These are phyloP conservation scores for Endotricha flammealis DNA, from an alignment of 2,888 invertebrate genomes.

Conservation along the genomic window DNA sequence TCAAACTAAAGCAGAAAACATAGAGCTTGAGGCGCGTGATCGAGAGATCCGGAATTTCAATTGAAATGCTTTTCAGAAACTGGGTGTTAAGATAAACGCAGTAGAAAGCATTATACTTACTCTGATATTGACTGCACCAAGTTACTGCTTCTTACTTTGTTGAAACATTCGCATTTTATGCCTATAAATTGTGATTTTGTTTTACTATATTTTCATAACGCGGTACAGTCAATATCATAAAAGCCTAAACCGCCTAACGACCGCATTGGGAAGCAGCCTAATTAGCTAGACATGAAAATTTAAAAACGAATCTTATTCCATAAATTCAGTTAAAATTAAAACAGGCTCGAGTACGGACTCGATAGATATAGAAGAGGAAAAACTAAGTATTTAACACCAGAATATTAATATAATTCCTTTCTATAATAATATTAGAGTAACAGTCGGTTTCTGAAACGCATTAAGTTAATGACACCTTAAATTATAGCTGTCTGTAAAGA, in stretches of 20 bases:
- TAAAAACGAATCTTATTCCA: conserved; percentile 10
- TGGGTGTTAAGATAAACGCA: too few species aligned
- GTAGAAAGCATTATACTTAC: too few species aligned
- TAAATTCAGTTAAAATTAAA: conserved; percentile 3
- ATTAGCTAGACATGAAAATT: conserved; percentile 19
- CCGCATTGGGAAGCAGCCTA: conserved; percentile 18
- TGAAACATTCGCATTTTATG: neutral
- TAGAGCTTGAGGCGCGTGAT: too few species aligned
- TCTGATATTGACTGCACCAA: neutral
- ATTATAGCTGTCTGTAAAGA: too few species aligned
- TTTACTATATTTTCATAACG: neutral
- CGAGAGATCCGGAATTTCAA: too few species aligned
- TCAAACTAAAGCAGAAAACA: too few species aligned
- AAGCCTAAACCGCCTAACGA: conserved; percentile 16
- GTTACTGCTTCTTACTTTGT: neutral
- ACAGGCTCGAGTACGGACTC: conserved; percentile 16
- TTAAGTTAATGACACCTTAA: too few species aligned
- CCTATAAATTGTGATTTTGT: neutral
- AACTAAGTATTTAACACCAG: conserved; percentile 15
- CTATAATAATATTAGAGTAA: conserved; percentile 10
- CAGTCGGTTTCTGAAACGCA: too few species aligned
- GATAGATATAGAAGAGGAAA: conserved; percentile 25
- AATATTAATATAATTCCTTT: conserved; percentile 16
- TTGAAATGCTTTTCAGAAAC: too few species aligned
- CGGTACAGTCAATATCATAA: conserved; percentile 14